Conservation (phyloP, 2,797 vertebrate species). For the Rhodeus uyekii region DNA sequence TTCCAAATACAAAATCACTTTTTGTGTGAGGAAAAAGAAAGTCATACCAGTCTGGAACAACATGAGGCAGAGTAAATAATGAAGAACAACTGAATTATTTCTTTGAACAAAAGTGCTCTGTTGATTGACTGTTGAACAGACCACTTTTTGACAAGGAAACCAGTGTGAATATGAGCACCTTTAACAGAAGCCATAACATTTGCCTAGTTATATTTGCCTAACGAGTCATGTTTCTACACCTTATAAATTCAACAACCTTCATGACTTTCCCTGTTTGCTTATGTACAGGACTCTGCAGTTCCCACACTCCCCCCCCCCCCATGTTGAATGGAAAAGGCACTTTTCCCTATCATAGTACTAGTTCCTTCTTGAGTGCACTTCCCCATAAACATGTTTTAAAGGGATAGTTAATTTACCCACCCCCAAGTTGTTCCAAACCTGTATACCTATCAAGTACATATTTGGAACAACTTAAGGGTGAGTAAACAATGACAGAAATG, state of each 20-base stretch:
- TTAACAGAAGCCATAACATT: constrained; percentile 16
- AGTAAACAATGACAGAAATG: not conserved
- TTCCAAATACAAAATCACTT: not conserved
- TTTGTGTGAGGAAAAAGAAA: not conserved
- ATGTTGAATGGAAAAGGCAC: not conserved
- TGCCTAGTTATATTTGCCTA: constrained; percentile 23
- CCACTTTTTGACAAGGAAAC: not conserved
- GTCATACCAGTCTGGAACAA: not conserved
- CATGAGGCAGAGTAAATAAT: not conserved
- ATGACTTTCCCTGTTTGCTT: not conserved
- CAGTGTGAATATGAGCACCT: not conserved
- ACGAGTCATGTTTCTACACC: not conserved
- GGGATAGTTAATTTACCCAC: not conserved
- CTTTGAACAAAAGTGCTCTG: not conserved
- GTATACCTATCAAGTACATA: too few relatives aligned
- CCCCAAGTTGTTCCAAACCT: not conserved
- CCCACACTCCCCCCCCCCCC: not conserved
- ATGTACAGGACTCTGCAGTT: not conserved
- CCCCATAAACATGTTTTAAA: not conserved
- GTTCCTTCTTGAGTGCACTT: not conserved
- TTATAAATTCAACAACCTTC: constrained; percentile 4
- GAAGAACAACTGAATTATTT: not conserved
- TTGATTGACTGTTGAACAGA: not conserved
- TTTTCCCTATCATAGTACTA: not conserved
- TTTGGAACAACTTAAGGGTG: not conserved